phyloP scores from a whole-genome alignment of 92 coral and sea anemone genomes.

The Zoanthus gigantus region DNA sequence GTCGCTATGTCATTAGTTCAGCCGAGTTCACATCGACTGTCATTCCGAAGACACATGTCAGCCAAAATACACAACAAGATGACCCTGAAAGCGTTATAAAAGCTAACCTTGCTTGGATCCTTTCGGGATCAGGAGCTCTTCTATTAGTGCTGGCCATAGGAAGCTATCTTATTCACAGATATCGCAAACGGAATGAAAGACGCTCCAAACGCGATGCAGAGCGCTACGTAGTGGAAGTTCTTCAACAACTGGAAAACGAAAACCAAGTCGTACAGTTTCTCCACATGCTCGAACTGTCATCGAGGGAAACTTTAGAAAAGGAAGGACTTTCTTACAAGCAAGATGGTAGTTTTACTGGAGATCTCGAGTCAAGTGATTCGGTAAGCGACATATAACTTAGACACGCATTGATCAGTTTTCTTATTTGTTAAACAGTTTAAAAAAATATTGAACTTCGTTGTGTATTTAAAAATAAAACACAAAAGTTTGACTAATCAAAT shows the following conservation, averaged over 20 bases:
- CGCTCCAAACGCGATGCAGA: constrained; percentile 18
- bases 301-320: constrained; percentile 36
- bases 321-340: not conserved
- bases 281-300: constrained; percentile 41
- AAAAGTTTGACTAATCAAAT: too few relatives aligned
- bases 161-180: constrained; percentile 6
- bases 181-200: constrained; percentile 21
- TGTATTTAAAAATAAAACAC: too few relatives aligned
- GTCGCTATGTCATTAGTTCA: not conserved
- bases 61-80: not conserved
- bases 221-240: constrained; percentile 40
- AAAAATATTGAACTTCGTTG: too few relatives aligned
- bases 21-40: not conserved
- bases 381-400: not conserved
- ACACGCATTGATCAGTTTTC: not conserved
- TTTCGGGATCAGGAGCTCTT: not conserved
- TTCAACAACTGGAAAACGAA: constrained; percentile 40
- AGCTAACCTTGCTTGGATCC: not conserved
- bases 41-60: constrained; percentile 22
- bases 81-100: not conserved
- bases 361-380: not conserved
- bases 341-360: not conserved
- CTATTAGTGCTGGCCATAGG: constrained; percentile 1
- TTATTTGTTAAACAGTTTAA: not conserved
- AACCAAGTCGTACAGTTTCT: constrained; percentile 40